Evolutionary conservation across 1,140 invertebrate species (phyloP), one percentile per base, ranked within the genome.

Genomic region (Limonius californicus): DNA sequence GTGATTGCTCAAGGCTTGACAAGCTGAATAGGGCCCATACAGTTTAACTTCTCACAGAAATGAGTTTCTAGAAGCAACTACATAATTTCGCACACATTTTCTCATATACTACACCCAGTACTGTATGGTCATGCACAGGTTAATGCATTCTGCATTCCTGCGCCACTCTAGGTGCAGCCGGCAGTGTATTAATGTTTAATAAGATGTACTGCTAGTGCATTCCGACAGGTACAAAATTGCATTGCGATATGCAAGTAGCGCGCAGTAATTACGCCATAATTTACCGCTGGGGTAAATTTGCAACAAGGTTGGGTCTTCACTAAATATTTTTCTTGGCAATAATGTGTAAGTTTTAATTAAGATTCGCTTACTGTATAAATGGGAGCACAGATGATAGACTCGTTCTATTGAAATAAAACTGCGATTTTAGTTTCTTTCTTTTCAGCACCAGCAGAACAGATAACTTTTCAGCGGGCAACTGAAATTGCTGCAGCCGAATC

Each of bases 191-290:
- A 50, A 50, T 50, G 20, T 21, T 21, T 50, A 50, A 50, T 21
- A 21, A 21, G 45, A 39, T 39, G 35, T 14, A 39, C 35, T 2
- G n/a, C 2, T 14, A 12, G n/a, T 11, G 11, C 35, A 39, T 39
- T 39, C 35, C 35, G 35, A 21, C 45, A 50, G 45, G 16, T 50
- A 50, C 16, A 50, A 19, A 19, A 50, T 50, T 50, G 45, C 16
- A 50, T 11, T 18, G 20, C 20, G 12, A 19, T 18, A 21, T 50
- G 45, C 16, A 50, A 19, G 45, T 50, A 21, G 45, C 15, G 18
- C 45, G 45, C 45, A 4, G 16, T 50, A 50, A 50, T 50, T 50
- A 50, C 16, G 6, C 19, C 7, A 50, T 50, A 50, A 50, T 50
- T 50, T 50, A 50, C n/a, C n/a, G n/a, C 2, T 12, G 35, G 8